These are phyloP conservation scores for Leiothrix lutea DNA, from an alignment of 2,113 vertebrate species.

Conservation along the genomic window DNA sequence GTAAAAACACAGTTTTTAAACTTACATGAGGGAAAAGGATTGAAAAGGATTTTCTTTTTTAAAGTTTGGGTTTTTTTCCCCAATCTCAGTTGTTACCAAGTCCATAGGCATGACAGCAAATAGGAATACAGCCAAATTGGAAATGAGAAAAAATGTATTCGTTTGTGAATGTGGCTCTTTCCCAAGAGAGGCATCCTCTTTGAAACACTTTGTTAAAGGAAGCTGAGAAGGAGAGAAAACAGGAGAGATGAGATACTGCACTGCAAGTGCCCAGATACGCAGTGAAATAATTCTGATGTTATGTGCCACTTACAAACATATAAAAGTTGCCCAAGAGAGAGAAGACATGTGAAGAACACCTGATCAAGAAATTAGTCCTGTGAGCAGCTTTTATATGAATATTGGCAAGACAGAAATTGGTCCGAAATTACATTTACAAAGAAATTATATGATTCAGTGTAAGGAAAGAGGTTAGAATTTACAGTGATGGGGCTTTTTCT, in stretches of 20 bases:
- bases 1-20: background rate
- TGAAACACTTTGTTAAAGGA: background rate
- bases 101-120: background rate
- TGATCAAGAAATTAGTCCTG: background rate
- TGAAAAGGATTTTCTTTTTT: background rate
- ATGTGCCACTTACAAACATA: background rate
- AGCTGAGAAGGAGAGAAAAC: background rate
- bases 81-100: background rate
- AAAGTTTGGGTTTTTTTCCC: background rate
- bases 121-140: background rate
- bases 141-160: background rate
- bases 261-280: background rate
- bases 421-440: background rate
- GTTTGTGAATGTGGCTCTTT: background rate
- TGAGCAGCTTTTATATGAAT: background rate
- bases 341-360: background rate
- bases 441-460: background rate
- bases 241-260: background rate
- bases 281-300: background rate
- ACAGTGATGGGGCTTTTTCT: background rate
- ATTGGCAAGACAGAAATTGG: background rate
- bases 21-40: background rate
- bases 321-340: background rate
- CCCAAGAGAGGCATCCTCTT: background rate
- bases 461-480: background rate